Base-by-base conservation (phyloP, 2,888 invertebrate genomes). In the Bimastos eiseni region DNA sequence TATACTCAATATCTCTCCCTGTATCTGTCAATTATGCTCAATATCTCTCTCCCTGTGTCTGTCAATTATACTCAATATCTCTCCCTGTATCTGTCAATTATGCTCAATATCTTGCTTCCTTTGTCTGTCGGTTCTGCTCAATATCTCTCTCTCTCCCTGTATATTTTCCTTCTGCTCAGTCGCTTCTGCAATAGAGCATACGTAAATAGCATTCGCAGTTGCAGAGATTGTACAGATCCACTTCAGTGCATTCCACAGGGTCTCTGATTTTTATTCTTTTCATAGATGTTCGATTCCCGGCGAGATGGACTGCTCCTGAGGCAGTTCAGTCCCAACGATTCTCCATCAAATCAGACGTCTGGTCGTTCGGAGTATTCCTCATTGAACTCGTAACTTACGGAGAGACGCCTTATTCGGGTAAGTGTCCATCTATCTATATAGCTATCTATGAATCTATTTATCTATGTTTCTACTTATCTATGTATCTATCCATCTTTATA, bases 341-440 rank as follows among this genome's bases (percentile, higher is more conserved):
- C 96, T 98, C 98, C 83, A 99, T 99, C 93, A 99, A 99, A 95
- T 98, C 98, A 88, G 99, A 99, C 95, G 99, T 99, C 0, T 99
- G 99, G 99, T 98, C 98, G 0, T 99, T 97, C 94, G 99, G 98
- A 90, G 98, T 98, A 93, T 96, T 98, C 30, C 96, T 98, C 19
- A 98, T 98, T 97, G 98, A 98, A 95, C 96, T 98, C 83, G 98
- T 98, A 95, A 98, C 98, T 19, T 97, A 97, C 94, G 98, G 99
- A 91, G 98, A 98, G 96, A 98, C 98, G 94, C 99, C 99, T 91
- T 99, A 99, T 96, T 98, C 99, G 88, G 99, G 97, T 97, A 44
- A 44, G 90, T 84, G 33, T 36, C 84, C 34, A 13, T 36, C 84
- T 84, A 13, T 36, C 84, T 84, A 34, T 36, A 34, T 84, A 34